These are phyloP conservation scores for Synchiropus splendidus DNA, from an alignment of 2,113 vertebrate species.

Conservation along the genomic window DNA sequence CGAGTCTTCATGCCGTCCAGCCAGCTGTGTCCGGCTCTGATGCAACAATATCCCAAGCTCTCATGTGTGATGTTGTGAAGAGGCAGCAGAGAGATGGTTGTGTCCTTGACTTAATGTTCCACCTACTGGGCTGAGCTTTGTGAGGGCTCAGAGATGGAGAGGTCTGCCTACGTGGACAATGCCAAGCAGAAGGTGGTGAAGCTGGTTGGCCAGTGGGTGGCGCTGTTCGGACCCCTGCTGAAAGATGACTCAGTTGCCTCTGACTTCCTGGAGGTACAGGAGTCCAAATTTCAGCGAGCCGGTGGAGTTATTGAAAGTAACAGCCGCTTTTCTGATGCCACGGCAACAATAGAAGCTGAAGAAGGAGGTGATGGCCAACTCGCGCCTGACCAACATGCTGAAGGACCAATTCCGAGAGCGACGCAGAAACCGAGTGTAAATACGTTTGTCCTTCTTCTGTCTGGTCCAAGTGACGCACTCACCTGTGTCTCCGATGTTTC, in stretches of 20 bases:
- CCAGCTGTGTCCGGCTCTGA: slow-evolving; percentile 79
- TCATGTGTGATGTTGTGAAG: background rate
- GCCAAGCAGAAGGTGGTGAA: slow-evolving; percentile 82
- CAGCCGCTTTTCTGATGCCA: background rate
- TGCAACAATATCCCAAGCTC: slow-evolving; percentile 83
- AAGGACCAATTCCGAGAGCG: slow-evolving; percentile 78
- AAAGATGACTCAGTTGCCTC: slow-evolving; percentile 71
- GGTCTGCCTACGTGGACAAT: slow-evolving; percentile 70
- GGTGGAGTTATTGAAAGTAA: background rate
- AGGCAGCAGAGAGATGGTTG: no score
- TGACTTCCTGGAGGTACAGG: slow-evolving; percentile 79
- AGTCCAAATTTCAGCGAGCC: background rate
- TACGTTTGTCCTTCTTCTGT: slow-evolving; percentile 6
- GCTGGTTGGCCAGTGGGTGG: slow-evolving; percentile 83
- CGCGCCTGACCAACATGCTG: slow-evolving; percentile 63
- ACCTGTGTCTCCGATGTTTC: slow-evolving; percentile 1
- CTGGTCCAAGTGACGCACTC: background rate
- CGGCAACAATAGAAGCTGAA: slow-evolving; percentile 69
- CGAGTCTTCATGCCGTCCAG: slow-evolving; percentile 84
- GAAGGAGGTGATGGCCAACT: slow-evolving; percentile 70
- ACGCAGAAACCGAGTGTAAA: slow-evolving; percentile 73
- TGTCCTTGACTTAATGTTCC: slow-evolving; percentile 14
- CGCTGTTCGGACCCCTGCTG: slow-evolving; percentile 74
- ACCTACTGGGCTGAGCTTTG: slow-evolving; percentile 78
- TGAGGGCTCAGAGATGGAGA: slow-evolving; percentile 80